These are phyloP conservation scores for Jaculus jaculus DNA, from an alignment of 2,113 vertebrate species.

Conservation along the genomic window DNA sequence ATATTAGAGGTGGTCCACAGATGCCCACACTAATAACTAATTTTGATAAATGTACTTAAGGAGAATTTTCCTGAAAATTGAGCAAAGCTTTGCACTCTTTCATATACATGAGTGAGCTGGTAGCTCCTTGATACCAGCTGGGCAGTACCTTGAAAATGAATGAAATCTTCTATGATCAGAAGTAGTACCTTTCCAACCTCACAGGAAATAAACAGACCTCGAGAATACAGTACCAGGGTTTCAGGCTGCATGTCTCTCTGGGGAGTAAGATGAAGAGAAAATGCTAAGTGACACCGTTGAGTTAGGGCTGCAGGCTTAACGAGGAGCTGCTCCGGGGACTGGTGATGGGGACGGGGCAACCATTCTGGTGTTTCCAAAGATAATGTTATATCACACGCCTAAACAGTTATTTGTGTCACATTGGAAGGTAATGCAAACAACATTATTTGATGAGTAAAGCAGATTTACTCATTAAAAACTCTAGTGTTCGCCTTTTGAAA, in stretches of 20 bases:
- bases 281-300: not conserved
- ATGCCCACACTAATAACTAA: not conserved
- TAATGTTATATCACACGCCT: not conserved
- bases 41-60: not conserved
- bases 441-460: not conserved
- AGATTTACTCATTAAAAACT: not conserved
- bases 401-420: not conserved
- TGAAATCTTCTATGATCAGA: not conserved
- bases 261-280: not conserved
- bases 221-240: not conserved
- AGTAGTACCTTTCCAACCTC: not conserved
- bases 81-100: not conserved
- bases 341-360: not conserved
- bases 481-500: not conserved
- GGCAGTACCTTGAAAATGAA: not conserved
- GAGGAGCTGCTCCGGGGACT: not conserved
- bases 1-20: not conserved
- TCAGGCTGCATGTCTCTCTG: not conserved
- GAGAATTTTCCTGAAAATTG: constrained; percentile 9
- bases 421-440: not conserved
- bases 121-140: not conserved
- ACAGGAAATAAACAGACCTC: not conserved
- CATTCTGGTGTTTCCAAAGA: not conserved
- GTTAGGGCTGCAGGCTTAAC: not conserved
- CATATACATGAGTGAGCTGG: not conserved